These are phyloP conservation scores for Colletes collaris DNA, from an alignment of 2,888 invertebrate genomes.

Conservation along the genomic window DNA sequence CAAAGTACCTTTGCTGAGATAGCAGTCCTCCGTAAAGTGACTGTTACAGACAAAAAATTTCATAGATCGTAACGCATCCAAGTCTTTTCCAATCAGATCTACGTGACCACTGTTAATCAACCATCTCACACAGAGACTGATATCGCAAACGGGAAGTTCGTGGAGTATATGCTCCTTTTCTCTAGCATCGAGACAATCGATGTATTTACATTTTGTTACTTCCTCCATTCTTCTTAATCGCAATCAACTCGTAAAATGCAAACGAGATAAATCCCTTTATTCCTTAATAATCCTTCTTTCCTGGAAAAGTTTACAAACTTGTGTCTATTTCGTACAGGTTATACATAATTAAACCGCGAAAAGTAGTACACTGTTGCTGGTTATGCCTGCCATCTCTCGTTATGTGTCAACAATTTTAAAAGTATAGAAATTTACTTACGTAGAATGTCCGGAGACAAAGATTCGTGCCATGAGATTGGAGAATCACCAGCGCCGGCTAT, in stretches of 20 bases:
- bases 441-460: too few relatives aligned
- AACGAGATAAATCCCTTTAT: not conserved
- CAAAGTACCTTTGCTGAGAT: slow-evolving; percentile 58
- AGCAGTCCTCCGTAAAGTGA: slow-evolving; percentile 62
- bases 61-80: slow-evolving; percentile 54
- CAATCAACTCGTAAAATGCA: not conserved
- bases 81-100: slow-evolving; percentile 55
- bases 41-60: slow-evolving; percentile 63
- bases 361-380: slow-evolving; percentile 22
- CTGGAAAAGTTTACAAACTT: slow-evolving; percentile 1
- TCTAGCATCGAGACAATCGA: slow-evolving; percentile 53
- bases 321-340: slow-evolving; percentile 33
- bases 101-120: slow-evolving; percentile 64
- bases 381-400: slow-evolving; percentile 38
- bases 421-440: not conserved
- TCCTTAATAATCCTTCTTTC: not conserved
- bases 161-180: slow-evolving; percentile 63
- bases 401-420: not conserved
- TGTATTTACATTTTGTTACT: slow-evolving; percentile 64
- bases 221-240: slow-evolving; percentile 53
- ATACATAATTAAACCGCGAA: slow-evolving; percentile 42
- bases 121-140: slow-evolving; percentile 60
- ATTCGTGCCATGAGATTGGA: too few relatives aligned
- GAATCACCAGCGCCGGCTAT: too few relatives aligned
- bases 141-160: slow-evolving; percentile 62